Base-by-base conservation (phyloP, 2,797 vertebrate species). In the Spheniscus humboldti region DNA sequence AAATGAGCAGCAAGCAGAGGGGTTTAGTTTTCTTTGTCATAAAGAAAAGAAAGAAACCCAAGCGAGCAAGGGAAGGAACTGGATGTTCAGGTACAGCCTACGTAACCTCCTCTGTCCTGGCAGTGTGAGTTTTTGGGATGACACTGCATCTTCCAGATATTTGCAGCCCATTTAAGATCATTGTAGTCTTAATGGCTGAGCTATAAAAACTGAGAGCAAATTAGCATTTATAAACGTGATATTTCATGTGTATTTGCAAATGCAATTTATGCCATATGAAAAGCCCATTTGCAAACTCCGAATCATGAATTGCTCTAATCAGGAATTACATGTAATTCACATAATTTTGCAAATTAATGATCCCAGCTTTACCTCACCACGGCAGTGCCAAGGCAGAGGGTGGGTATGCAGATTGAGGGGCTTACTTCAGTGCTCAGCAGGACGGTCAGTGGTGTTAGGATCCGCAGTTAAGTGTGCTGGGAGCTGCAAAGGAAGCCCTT, bases 301-400 rank as follows among this genome's bases (percentile, higher is more conserved):
- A 68, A 37, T 79, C 31, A 0, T 95, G 86, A 94, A 95, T 96
- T 22, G 93, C 91, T 88, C 92, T 89, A 84, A 96, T 95, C 91
- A 90, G 91, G 86, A 95, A 71, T 94, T 95, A 86, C 55, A 2
- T 6, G 88, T 82, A 90, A 90, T 93, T 94, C 89, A 74, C 87
- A 79, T 93, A 63, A 92, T 94, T 94, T 84, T 94, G 94, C 86
- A 73, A 88, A 96, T 96, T 87, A 92, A 86, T 35, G 95, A 93
- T 92, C 25, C 59, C 71, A 18, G 67, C 79, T 77, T 67, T 76
- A 1, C 39, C 35, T 66, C 35, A 5, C 23, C 25, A 2, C 1
- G 6, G 86, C 30, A 10, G 69, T 7, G 20, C 43, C 7, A 12
- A n/a, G 75, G 64, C 27, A 9, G 72, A 33, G 79, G 50, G 53